phyloP scores from a whole-genome alignment of 2,888 invertebrate species.

The Himalopsyche japonica region DNA sequence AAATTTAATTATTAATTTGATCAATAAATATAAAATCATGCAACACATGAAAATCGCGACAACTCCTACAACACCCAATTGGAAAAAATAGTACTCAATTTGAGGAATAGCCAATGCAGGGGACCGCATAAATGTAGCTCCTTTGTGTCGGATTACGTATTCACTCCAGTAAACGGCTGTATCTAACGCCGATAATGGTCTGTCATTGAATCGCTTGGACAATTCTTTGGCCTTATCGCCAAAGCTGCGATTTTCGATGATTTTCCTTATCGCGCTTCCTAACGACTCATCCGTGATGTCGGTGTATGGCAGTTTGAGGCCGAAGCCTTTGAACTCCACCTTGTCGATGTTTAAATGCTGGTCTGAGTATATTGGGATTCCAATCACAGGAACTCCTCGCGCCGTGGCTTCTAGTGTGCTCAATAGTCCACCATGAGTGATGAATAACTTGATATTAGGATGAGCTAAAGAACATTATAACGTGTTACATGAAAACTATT shows the following conservation, averaged over 20 bases:
- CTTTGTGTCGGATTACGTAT: conserved; percentile 55
- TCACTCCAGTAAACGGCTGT: conserved; percentile 66
- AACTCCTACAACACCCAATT: conserved; percentile 55
- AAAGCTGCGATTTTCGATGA: conserved; percentile 48
- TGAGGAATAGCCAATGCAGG: conserved; percentile 49
- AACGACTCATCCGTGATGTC: conserved; percentile 47
- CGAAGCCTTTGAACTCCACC: conserved; percentile 49
- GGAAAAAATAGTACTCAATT: conserved; percentile 52
- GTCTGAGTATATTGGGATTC: conserved; percentile 52
- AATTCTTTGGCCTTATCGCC: conserved; percentile 51
- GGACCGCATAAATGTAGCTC: conserved; percentile 50
- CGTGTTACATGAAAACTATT: too few relatives aligned
- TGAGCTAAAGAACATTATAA: conserved; percentile 46
- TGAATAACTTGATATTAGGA: conserved; percentile 50
- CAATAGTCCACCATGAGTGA: conserved; percentile 51
- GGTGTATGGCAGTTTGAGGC: conserved; percentile 46
- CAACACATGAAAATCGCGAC: conserved; percentile 32
- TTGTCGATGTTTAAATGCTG: conserved; percentile 49
- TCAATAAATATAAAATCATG: too few relatives aligned
- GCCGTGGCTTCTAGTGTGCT: conserved; percentile 51
- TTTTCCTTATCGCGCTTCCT: conserved; percentile 45
- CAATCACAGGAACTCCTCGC: conserved; percentile 50
- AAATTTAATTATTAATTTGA: too few relatives aligned
- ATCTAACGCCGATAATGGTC: conserved; percentile 59
- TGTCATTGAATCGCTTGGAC: conserved; percentile 57